Percentiles rank a stretch among this genome's conserved stretches.
Conservation (phyloP, 1,140 invertebrate genomes). For the Pogonognathellus flavescens region DNA sequence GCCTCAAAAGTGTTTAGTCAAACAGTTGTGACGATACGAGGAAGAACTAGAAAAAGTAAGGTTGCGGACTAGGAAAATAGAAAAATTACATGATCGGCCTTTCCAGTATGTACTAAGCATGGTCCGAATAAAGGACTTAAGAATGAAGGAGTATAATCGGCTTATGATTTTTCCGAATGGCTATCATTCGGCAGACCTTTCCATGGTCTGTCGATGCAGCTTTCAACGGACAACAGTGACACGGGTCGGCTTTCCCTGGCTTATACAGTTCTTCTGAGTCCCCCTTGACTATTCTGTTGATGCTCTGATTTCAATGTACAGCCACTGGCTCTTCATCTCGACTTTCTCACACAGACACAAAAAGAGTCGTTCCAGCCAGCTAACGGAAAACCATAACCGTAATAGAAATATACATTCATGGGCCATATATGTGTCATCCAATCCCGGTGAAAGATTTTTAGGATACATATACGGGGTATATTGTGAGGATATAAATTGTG, state of each 20-base stretch:
- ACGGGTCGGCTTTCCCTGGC: background rate
- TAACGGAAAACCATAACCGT: no score
- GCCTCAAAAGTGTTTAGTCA: background rate
- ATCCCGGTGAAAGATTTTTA: background rate
- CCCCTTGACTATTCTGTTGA: background rate
- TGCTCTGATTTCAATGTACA: slow-evolving; percentile 12
- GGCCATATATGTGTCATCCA: no score
- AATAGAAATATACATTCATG: no score
- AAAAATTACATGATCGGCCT: slow-evolving; percentile 21
- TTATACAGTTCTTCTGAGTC: background rate
- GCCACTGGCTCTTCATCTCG: background rate
- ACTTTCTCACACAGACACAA: background rate
- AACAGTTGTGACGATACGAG: slow-evolving; percentile 3
- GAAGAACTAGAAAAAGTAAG: background rate
- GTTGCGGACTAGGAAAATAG: slow-evolving; percentile 6
- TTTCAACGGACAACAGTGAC: background rate
- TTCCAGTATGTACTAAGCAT: background rate
- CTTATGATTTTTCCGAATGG: slow-evolving; percentile 24
- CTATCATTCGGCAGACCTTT: slow-evolving; percentile 13
- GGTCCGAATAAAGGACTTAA: slow-evolving; percentile 31
- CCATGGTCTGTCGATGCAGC: slow-evolving; percentile 20
- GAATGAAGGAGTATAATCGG: slow-evolving; percentile 34
- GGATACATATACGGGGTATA: background rate
- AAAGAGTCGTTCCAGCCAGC: background rate
- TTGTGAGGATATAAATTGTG: background rate